Conservation (phyloP, 2,888 invertebrate genomes). For the Escarpia spicata region DNA sequence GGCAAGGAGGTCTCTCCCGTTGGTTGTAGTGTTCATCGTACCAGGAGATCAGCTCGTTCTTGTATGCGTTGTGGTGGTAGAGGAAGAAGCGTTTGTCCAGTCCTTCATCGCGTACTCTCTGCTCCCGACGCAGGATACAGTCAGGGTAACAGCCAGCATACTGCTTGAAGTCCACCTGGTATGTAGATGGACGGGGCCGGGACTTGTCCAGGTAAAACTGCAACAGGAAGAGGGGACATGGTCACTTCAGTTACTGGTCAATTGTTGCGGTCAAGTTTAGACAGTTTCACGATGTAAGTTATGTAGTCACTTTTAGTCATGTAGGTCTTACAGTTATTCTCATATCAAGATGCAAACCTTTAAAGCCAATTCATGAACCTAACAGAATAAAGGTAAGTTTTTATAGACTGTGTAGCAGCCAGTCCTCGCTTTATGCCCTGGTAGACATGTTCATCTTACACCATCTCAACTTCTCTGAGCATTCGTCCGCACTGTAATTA, state of each 20-base stretch:
- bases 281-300: no score
- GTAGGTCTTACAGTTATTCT: no score
- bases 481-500: no score
- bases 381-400: background rate
- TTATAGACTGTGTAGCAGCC: no score
- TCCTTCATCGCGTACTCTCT: slow-evolving; percentile 52
- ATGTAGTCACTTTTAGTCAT: no score
- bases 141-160: background rate
- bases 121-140: background rate
- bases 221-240: background rate
- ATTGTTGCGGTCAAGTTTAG: no score
- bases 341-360: background rate
- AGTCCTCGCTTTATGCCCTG: no score
- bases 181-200: background rate
- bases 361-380: background rate
- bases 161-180: slow-evolving; percentile 21
- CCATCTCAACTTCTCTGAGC: no score
- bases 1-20: slow-evolving; percentile 46
- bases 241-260: no score
- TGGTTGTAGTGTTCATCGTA: slow-evolving; percentile 63
- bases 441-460: no score
- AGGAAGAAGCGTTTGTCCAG: slow-evolving; percentile 56
- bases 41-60: slow-evolving; percentile 60
- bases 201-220: slow-evolving; percentile 14
- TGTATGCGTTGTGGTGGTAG: slow-evolving; percentile 60